Conservation (phyloP, 2,797 vertebrate genomes). For the Aratinga solstitialis region DNA sequence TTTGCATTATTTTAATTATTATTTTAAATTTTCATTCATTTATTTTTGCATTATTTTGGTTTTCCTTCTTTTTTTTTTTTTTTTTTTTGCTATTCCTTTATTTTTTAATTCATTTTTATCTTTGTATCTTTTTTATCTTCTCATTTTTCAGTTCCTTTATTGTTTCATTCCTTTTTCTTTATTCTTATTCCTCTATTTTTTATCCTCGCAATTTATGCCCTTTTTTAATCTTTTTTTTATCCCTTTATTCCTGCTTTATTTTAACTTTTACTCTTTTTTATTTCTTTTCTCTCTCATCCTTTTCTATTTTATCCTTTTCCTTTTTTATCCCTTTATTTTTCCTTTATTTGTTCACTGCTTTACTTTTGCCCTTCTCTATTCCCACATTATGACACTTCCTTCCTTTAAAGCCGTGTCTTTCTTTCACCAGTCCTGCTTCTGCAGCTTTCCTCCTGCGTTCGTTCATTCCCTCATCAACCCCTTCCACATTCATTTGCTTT, state of each 20-base stretch:
- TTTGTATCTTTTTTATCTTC: neutral
- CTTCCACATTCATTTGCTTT: rapidly evolving
- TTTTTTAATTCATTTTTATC: no score
- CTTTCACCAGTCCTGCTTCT: neutral
- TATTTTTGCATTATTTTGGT: neutral
- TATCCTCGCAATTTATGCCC: neutral
- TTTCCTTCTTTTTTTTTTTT: neutral
- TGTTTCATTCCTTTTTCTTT: neutral
- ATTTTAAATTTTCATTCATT: neutral
- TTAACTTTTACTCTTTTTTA: neutral
- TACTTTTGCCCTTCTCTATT: neutral
- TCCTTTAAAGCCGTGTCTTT: neutral
- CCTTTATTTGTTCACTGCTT: neutral
- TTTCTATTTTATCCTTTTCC: neutral
- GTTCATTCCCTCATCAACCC: neutral
- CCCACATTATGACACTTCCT: neutral
- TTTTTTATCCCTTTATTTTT: neutral
- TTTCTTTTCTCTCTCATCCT: neutral
- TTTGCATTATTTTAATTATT: neutral
- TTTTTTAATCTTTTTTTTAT: neutral
- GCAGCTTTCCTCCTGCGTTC: neutral
- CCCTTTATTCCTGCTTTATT: neutral
- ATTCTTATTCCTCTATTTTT: neutral
- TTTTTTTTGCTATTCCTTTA: neutral
- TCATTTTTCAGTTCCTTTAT: neutral